Percentiles rank a stretch among this genome's conserved stretches.
Evolutionary conservation across 2,113 vertebrate species (phyloP).

Genomic region (Cariama cristata): DNA sequence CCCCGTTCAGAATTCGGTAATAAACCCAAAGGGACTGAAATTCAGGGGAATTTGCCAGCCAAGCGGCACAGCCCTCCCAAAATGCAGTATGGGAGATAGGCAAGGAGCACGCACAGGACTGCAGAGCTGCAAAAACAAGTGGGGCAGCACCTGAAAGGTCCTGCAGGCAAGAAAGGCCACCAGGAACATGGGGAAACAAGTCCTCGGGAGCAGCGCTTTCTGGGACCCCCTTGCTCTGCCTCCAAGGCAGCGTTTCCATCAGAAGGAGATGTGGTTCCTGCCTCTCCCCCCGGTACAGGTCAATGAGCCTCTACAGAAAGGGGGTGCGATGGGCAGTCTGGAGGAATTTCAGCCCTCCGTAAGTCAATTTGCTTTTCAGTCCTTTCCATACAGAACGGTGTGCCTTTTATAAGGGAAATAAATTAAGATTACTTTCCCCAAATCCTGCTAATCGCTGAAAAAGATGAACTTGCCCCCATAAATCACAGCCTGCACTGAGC

Average conservation of each 20-base stretch:
- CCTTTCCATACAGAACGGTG: neutral
- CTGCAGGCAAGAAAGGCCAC: neutral
- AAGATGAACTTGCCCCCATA: neutral
- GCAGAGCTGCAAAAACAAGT: neutral
- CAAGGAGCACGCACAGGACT: rapidly evolving
- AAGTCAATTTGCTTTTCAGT: neutral
- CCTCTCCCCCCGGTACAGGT: neutral
- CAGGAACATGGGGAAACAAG: neutral
- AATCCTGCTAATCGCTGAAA: neutral
- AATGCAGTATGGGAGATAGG: rapidly evolving
- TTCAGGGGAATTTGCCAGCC: neutral
- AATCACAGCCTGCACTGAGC: neutral
- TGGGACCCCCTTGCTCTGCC: neutral
- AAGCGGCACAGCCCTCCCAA: neutral
- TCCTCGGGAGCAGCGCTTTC: neutral
- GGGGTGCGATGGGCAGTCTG: rapidly evolving
- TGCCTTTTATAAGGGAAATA: neutral
- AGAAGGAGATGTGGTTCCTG: neutral
- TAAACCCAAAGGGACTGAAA: neutral
- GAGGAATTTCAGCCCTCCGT: neutral
- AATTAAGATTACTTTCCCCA: neutral
- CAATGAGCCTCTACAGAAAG: no score
- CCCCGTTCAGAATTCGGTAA: rapidly evolving
- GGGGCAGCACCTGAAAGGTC: neutral
- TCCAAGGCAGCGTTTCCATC: neutral